Conservation (phyloP, 2,888 invertebrate species). For the Hipparchia semele region DNA sequence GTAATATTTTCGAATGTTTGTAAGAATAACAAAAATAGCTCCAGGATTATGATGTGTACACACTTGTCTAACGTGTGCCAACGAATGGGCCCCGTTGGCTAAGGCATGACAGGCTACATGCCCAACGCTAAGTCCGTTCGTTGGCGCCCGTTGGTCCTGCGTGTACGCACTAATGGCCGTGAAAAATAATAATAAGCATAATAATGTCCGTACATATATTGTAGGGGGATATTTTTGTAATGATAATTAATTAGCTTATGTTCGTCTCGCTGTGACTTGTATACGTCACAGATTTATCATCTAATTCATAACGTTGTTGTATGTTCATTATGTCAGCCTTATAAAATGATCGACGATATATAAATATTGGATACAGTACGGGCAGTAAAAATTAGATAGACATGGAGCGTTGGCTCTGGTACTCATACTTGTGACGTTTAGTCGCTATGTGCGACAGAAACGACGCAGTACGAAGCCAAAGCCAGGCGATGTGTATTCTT, state of each 20-base stretch:
- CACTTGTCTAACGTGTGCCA: no score
- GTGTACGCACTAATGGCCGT: neutral
- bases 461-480: no score
- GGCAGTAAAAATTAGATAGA: no score
- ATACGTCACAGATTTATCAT: slow-evolving; percentile 62
- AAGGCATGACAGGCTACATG: neutral
- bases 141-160: neutral
- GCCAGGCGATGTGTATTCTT: no score
- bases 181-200: neutral
- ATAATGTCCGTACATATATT: slow-evolving; percentile 51
- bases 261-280: slow-evolving; percentile 65
- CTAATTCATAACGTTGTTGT: slow-evolving; percentile 70
- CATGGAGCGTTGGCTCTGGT: no score
- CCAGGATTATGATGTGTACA: no score
- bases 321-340: slow-evolving; percentile 59
- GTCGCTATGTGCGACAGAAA: no score
- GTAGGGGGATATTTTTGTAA: slow-evolving; percentile 64
- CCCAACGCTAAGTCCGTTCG: neutral
- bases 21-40: no score
- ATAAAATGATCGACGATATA: neutral
- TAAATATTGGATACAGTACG: neutral
- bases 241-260: slow-evolving; percentile 69
- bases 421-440: no score
- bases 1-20: no score
- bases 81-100: no score